Conservation (phyloP, 2,113 vertebrate species). For the Ovibos moschatus region DNA sequence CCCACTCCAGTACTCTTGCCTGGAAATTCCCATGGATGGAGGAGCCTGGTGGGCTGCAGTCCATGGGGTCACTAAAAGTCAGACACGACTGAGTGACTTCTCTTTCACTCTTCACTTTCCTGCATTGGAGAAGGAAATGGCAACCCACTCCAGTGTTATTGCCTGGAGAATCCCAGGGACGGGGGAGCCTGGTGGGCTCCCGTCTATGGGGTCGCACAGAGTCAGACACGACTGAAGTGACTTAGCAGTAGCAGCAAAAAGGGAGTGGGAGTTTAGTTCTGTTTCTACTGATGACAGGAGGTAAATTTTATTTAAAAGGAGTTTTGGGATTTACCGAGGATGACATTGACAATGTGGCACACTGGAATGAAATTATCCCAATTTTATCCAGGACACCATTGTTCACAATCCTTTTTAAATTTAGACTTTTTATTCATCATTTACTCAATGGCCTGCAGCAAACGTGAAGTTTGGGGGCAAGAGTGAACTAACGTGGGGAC, state of each 20-base stretch:
- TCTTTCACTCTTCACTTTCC: too few relatives aligned
- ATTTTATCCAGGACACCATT: background rate
- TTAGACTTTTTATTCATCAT: background rate
- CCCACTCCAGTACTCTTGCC: too few relatives aligned
- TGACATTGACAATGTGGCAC: background rate
- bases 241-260: background rate
- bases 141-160: too few relatives aligned
- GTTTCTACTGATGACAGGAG: background rate
- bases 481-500: background rate
- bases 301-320: background rate
- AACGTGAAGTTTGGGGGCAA: background rate
- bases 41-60: too few relatives aligned
- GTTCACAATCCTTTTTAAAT: slow-evolving; percentile 6
- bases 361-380: background rate
- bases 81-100: too few relatives aligned
- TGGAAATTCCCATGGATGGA: too few relatives aligned
- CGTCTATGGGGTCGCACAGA: too few relatives aligned
- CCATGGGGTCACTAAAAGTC: too few relatives aligned
- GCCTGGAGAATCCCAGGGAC: too few relatives aligned
- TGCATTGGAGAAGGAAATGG: too few relatives aligned
- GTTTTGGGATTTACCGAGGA: background rate
- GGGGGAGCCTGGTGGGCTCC: too few relatives aligned
- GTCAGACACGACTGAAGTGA: too few relatives aligned
- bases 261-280: background rate
- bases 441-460: background rate